Base-by-base conservation (phyloP, 2,113 vertebrate species). In the Columbina picui region DNA sequence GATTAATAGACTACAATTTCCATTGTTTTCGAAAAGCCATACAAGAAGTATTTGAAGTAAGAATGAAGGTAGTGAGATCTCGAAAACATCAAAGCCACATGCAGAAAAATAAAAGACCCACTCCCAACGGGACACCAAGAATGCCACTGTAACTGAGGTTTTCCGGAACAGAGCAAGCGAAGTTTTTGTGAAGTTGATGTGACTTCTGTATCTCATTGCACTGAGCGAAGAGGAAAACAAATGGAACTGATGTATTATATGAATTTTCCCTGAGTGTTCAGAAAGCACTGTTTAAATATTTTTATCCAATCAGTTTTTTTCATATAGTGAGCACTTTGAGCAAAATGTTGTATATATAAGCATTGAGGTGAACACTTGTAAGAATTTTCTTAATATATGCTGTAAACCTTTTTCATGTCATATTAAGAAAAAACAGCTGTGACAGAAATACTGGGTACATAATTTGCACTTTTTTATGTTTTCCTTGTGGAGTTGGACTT, bases 1-100 rank as follows among this genome's bases (percentile, higher is more conserved):
- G 99, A 86, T 98, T 99, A 56, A 99, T 99, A 88, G 99, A 99
- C 98, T 99, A 99, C 98, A 99, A 99, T 98, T 99, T 99, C 96
- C 99, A 99, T 97, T 99, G 99, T 95, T 99, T 99, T 93, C 99
- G 98, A 96, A 99, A 99, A 95, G 99, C 99, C 96, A 99, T 99
- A 93, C 99, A 99, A 96, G 99, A 99, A 95, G 99, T 99, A 59
- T 99, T 99, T 95, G 99, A 99, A 87, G 99, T 99, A 61, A 98
- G 99, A 47, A 97, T 99, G 92, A 99, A 99, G 97, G 98, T 99
- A 76, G 98, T 99, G 81, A 98, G 98, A 92, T 99, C 98, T 63
- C 98, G 99, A 55, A 99, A 99, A 95, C 98, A 98, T 94, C 98
- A 98, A 91, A 99, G 95, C 97, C 98, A 98, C 86, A 95, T 99